Percentiles rank a stretch among this genome's conserved stretches.
These are phyloP conservation scores for Glossophaga mutica DNA, from an alignment of 2,797 vertebrate genomes.

Conservation along the genomic window DNA sequence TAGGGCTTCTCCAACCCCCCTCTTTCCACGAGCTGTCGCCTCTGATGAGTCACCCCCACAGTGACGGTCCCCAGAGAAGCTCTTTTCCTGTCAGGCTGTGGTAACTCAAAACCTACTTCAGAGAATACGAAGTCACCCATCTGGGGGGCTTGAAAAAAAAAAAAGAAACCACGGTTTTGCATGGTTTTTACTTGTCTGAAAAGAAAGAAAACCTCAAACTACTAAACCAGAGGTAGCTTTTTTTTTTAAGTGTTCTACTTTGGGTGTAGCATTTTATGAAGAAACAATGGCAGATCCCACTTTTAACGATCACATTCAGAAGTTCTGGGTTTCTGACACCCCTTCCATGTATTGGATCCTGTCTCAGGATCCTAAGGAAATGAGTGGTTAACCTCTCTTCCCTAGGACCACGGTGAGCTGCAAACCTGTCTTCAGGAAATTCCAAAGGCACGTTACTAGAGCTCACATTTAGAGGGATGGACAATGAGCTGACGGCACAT, in stretches of 20 bases:
- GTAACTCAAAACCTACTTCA: conserved; percentile 68
- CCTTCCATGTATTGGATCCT: background rate
- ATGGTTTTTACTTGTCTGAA: conserved; percentile 38
- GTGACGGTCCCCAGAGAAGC: background rate
- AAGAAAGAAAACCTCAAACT: conserved; percentile 61
- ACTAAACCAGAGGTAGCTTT: conserved; percentile 1
- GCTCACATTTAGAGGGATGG: background rate
- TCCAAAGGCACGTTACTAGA: background rate
- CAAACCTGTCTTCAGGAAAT: background rate
- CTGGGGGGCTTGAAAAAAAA: conserved; percentile 38
- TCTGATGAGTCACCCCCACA: background rate
- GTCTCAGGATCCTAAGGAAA: background rate
- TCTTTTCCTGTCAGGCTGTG: conserved; percentile 60
- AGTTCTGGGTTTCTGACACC: background rate
- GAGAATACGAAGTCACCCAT: conserved; percentile 49
- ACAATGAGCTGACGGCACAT: background rate
- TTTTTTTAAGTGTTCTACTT: background rate
- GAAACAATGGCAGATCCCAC: background rate
- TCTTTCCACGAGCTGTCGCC: background rate
- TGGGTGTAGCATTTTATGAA: background rate
- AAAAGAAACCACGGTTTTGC: background rate
- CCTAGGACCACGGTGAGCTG: background rate
- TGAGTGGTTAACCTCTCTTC: background rate
- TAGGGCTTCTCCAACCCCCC: background rate
- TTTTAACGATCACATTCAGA: background rate